A percentile compares a stretch with the other conserved stretches of the same genome.
These are phyloP conservation scores for Mycetomoellerius zeteki DNA, from an alignment of 1,140 invertebrate species.

Conservation along the genomic window DNA sequence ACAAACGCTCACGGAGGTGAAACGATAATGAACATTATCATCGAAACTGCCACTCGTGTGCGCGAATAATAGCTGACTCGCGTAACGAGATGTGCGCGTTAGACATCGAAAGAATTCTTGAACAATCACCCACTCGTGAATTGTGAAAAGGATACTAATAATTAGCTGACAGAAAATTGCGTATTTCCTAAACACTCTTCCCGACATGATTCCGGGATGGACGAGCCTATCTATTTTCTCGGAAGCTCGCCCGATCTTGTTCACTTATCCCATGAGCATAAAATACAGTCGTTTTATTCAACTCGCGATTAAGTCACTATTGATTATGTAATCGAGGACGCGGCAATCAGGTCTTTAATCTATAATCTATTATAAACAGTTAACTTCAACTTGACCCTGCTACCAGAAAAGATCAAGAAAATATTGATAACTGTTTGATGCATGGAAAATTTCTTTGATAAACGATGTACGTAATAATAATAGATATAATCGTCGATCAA, in stretches of 20 bases:
- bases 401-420: neutral
- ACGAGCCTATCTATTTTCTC: neutral
- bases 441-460: slow-evolving; percentile 1
- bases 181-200: slow-evolving; percentile 1
- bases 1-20: neutral
- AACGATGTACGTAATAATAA: neutral
- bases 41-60: slow-evolving; percentile 18
- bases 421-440: neutral
- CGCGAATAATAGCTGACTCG: slow-evolving; percentile 21
- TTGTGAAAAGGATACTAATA: slow-evolving; percentile 21
- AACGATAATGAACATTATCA: slow-evolving; percentile 40
- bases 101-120: neutral
- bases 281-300: neutral
- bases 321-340: slow-evolving; percentile 25
- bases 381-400: slow-evolving; percentile 4
- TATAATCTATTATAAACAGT: slow-evolving; percentile 29
- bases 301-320: slow-evolving; percentile 21
- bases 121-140: neutral
- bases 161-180: slow-evolving; percentile 13
- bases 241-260: neutral
- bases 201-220: neutral
- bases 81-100: slow-evolving; percentile 9
- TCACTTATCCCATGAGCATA: neutral
- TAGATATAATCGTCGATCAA: neutral
- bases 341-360: slow-evolving; percentile 21